Evolutionary conservation across 2,797 vertebrate genomes (phyloP).

Genomic region (Smutsia gigantea): DNA sequence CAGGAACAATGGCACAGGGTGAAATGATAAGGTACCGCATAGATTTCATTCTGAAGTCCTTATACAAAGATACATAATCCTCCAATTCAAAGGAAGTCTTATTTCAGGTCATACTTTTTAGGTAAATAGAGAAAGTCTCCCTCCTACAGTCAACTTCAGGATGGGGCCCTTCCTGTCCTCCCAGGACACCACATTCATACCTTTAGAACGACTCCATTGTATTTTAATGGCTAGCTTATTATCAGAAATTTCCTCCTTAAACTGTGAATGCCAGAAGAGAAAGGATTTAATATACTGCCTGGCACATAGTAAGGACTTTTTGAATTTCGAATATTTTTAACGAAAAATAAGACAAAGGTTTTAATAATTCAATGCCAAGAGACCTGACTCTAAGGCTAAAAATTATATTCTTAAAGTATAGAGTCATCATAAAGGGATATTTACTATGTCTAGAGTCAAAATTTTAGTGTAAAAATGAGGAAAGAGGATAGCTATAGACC

Average conservation of each 20-base stretch:
- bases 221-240: not conserved
- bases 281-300: not conserved
- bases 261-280: not conserved
- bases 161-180: not conserved
- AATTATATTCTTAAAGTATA: not conserved
- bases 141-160: not conserved
- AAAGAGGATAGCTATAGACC: not conserved
- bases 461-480: not conserved
- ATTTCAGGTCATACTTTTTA: not conserved
- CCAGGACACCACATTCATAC: not conserved
- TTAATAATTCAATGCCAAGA: not conserved
- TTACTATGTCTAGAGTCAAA: not conserved
- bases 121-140: not conserved
- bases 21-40: not conserved
- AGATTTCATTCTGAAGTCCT: not conserved
- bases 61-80: not conserved
- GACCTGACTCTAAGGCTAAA: not conserved
- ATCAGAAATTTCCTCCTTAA: not conserved
- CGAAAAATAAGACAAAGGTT: not conserved
- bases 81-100: not conserved
- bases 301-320: not conserved
- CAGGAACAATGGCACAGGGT: not conserved
- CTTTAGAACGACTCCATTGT: not conserved
- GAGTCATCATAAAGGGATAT: not conserved
- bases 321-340: slow-evolving; percentile 40